Percentiles rank a stretch among this genome's conserved stretches.
These are phyloP conservation scores for Dasypolia templi DNA, from an alignment of 2,888 invertebrate genomes.

Conservation along the genomic window DNA sequence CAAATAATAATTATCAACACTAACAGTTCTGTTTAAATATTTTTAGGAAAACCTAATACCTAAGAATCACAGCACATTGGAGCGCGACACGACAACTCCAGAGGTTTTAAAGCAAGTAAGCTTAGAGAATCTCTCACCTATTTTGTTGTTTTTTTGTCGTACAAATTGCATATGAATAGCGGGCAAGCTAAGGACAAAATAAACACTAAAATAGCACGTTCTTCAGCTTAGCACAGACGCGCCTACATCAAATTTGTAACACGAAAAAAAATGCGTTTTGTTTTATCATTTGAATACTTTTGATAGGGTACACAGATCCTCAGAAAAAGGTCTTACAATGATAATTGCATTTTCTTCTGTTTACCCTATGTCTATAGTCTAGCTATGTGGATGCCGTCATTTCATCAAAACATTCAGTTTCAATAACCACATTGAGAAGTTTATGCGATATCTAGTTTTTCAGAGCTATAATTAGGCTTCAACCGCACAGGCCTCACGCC, in stretches of 20 bases:
- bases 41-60: not conserved
- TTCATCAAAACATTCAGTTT: not conserved
- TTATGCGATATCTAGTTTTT: not conserved
- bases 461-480: conserved; percentile 18
- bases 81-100: too few relatives aligned
- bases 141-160: not conserved
- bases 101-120: not conserved
- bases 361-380: not conserved
- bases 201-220: not conserved
- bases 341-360: not conserved
- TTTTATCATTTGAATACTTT: not conserved
- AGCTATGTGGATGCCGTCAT: too few relatives aligned
- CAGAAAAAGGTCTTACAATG: not conserved
- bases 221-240: not conserved
- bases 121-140: too few relatives aligned
- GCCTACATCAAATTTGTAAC: not conserved
- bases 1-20: not conserved
- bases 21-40: not conserved
- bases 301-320: not conserved
- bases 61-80: not conserved
- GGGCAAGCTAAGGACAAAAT: not conserved
- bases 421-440: not conserved
- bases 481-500: conserved; percentile 16
- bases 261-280: not conserved
- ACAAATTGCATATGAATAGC: not conserved